Evolutionary conservation across 2,113 vertebrate genomes (phyloP).

Genomic region (Tor tambroides): DNA sequence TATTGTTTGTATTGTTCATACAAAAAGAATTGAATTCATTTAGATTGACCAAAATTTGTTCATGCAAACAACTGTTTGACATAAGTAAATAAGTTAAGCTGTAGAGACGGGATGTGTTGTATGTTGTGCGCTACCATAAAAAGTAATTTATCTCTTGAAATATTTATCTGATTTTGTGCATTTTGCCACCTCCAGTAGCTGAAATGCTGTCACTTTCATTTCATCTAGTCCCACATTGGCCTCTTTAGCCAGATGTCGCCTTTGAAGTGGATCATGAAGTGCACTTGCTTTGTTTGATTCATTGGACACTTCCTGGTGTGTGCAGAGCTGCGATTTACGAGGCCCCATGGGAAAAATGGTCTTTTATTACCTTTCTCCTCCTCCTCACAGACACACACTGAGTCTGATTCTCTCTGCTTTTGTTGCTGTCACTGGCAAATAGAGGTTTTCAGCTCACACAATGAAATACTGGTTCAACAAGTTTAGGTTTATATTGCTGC

Average conservation of each 20-base stretch:
- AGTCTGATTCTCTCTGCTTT: constrained; percentile 9
- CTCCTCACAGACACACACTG: neutral
- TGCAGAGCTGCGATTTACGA: constrained; percentile 32
- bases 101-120: neutral
- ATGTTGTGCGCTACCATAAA: neutral
- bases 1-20: too few relatives aligned
- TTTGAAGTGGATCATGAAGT: constrained; percentile 36
- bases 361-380: constrained; percentile 24
- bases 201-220: neutral
- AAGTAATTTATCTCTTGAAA: too few relatives aligned
- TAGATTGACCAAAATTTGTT: neutral
- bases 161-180: too few relatives aligned
- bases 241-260: neutral
- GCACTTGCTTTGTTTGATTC: constrained; percentile 16
- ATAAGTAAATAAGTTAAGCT: neutral
- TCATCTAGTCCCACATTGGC: neutral
- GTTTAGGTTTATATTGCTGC: constrained; percentile 39
- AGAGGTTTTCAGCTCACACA: constrained; percentile 3
- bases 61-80: neutral
- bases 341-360: constrained; percentile 3
- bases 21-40: neutral
- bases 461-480: constrained; percentile 39
- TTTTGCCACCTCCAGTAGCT: neutral
- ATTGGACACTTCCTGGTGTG: neutral
- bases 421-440: constrained; percentile 32